phyloP scores from a whole-genome alignment of 37 sponge, comb jelly and placozoan species.

The Haliclona indistincta region DNA sequence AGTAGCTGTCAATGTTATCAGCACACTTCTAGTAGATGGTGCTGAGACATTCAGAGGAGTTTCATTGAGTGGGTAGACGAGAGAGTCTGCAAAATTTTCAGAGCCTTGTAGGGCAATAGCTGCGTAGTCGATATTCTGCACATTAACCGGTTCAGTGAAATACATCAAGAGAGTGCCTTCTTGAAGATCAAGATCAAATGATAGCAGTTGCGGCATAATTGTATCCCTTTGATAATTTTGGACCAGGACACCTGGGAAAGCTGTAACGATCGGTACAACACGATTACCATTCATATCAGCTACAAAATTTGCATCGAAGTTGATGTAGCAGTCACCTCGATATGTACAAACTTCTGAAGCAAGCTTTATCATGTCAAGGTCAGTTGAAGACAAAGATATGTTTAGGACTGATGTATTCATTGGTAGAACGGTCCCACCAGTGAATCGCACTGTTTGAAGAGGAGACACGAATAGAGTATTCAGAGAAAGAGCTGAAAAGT shows the following conservation, averaged over 20 bases:
- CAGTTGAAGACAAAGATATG: slow-evolving; percentile 47
- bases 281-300: slow-evolving; percentile 72
- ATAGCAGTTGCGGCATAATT: slow-evolving; percentile 40
- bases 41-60: slow-evolving; percentile 4
- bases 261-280: slow-evolving; percentile 25
- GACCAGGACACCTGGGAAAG: slow-evolving; percentile 75
- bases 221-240: slow-evolving; percentile 44
- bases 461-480: slow-evolving; percentile 68
- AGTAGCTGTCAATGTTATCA: slow-evolving; percentile 26
- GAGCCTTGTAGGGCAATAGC: slow-evolving; percentile 62
- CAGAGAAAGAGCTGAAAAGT: slow-evolving; percentile 60
- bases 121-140: slow-evolving; percentile 29
- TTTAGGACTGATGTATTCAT: slow-evolving; percentile 49
- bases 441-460: slow-evolving; percentile 25
- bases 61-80: slow-evolving; percentile 32
- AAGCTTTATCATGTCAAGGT: slow-evolving; percentile 72
- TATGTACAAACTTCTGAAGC: slow-evolving; percentile 59
- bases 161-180: slow-evolving; percentile 40
- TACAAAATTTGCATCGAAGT: slow-evolving; percentile 57
- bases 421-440: slow-evolving; percentile 47
- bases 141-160: slow-evolving; percentile 85
- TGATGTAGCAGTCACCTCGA: slow-evolving; percentile 85
- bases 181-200: slow-evolving; percentile 75
- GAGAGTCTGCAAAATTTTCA: slow-evolving; percentile 22
- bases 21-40: slow-evolving; percentile 27